Evolutionary conservation across 2,797 vertebrate species (phyloP).

Genomic region (Mormyrus hasselquistii): DNA sequence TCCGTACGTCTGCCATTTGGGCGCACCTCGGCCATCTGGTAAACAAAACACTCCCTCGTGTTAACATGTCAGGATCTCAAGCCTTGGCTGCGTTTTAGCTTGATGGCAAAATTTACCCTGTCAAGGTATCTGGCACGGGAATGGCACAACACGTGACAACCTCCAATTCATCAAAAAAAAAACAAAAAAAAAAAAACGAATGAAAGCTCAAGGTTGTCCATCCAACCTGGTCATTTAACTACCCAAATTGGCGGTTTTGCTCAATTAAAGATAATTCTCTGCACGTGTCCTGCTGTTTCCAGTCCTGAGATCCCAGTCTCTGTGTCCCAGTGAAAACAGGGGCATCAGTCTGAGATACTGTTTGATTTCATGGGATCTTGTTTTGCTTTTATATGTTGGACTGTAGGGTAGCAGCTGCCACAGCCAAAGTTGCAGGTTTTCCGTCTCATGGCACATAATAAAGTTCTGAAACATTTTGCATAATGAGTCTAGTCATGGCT

Average conservation of each 20-base stretch:
- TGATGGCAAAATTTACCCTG: neutral
- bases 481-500: slow-evolving; percentile 51
- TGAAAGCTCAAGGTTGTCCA: neutral
- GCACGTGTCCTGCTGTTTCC: neutral
- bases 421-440: slow-evolving; percentile 33
- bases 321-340: neutral
- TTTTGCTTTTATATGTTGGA: slow-evolving; percentile 22
- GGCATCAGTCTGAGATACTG: neutral
- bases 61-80: neutral
- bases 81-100: neutral
- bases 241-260: neutral
- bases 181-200: neutral
- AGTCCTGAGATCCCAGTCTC: neutral
- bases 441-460: slow-evolving; percentile 26
- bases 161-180: neutral
- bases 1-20: neutral
- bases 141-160: neutral
- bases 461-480: slow-evolving; percentile 45
- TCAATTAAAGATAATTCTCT: slow-evolving; percentile 1
- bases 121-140: neutral
- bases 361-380: neutral
- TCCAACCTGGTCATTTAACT: slow-evolving; percentile 2
- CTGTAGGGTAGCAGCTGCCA: neutral
- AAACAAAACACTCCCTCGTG: neutral
- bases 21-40: neutral